phyloP scores from a whole-genome alignment of 2,888 invertebrate genomes.

The Lymantria dispar region DNA sequence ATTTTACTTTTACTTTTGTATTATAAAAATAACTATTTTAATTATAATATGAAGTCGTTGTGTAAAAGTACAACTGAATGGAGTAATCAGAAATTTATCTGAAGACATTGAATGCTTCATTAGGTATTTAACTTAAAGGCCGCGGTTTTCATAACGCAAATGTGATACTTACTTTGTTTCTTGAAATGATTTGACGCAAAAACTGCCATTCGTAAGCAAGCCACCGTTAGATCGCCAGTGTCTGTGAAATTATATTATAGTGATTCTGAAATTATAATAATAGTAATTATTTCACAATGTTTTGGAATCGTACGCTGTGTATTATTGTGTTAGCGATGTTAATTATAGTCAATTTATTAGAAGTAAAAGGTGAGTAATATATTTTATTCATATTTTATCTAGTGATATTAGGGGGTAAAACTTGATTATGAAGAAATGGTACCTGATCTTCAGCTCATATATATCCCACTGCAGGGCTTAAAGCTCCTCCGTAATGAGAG shows the following conservation, averaged over 20 bases:
- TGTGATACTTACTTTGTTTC: conserved; percentile 29
- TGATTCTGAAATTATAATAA: not conserved
- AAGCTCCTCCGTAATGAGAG: too few relatives aligned
- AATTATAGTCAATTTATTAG: conserved; percentile 14
- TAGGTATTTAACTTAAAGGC: conserved; percentile 14
- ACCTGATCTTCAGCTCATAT: too few relatives aligned
- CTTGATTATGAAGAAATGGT: too few relatives aligned
- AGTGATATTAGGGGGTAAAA: too few relatives aligned
- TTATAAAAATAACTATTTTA: not conserved
- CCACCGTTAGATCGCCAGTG: conserved; percentile 23
- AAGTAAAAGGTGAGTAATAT: conserved; percentile 23
- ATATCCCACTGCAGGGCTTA: too few relatives aligned
- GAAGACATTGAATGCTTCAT: conserved; percentile 20
- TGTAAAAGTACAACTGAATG: conserved; percentile 2
- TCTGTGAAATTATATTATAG: conserved; percentile 12
- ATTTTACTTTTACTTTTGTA: not conserved
- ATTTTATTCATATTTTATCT: too few relatives aligned
- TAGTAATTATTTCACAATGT: conserved; percentile 23
- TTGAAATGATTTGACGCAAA: conserved; percentile 21
- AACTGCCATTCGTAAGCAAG: conserved; percentile 36
- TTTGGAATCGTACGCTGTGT: conserved; percentile 17
- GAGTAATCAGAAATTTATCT: conserved; percentile 16
- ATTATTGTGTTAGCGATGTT: conserved; percentile 15
- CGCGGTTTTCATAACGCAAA: conserved; percentile 24
- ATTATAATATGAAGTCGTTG: not conserved